phyloP scores from a whole-genome alignment of 2,113 vertebrate species.

The Erpornis zantholeuca region DNA sequence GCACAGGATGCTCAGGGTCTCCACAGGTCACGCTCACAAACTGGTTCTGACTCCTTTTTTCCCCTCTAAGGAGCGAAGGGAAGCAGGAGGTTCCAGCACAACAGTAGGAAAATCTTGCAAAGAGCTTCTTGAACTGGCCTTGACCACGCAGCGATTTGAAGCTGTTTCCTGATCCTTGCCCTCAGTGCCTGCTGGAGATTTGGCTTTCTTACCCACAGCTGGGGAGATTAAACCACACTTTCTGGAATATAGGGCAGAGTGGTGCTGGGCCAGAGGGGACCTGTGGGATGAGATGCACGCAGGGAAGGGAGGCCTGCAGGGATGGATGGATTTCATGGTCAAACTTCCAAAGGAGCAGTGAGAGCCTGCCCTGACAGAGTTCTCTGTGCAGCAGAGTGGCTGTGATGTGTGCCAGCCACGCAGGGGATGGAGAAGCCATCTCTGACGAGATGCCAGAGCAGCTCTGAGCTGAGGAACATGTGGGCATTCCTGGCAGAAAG shows the following conservation, averaged over 20 bases:
- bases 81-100: slow-evolving; percentile 51
- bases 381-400: neutral
- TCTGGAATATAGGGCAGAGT: neutral
- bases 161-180: slow-evolving; percentile 59
- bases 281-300: neutral
- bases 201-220: slow-evolving; percentile 17
- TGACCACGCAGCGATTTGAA: neutral
- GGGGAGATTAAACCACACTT: neutral
- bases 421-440: neutral
- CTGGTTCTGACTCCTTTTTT: neutral
- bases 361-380: neutral
- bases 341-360: neutral
- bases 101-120: slow-evolving; percentile 54
- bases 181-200: neutral
- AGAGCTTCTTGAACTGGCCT: slow-evolving; percentile 58
- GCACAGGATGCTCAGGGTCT: slow-evolving; percentile 67
- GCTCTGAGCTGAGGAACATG: neutral
- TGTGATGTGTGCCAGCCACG: neutral
- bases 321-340: neutral
- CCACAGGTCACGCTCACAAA: slow-evolving; percentile 43
- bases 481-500: slow-evolving; percentile 15
- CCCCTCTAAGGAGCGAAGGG: slow-evolving; percentile 14
- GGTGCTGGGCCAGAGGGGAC: neutral
- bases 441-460: neutral
- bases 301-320: neutral